Conservation (phyloP, 2,888 invertebrate genomes). For the Elysia crispata region DNA sequence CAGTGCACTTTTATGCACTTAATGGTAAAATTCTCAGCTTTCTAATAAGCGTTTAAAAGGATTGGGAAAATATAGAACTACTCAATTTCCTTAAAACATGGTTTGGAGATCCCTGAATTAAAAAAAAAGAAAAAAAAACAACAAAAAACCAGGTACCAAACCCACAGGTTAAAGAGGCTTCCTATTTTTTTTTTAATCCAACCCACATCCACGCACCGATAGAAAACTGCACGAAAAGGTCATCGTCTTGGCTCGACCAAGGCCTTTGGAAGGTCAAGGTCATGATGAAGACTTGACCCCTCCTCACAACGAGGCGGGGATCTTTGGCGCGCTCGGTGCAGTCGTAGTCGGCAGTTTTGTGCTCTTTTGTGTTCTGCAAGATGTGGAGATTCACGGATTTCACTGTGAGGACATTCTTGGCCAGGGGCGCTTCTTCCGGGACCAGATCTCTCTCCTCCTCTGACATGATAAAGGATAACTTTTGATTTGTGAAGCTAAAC, state of each 20-base stretch:
- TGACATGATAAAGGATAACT: too few species aligned
- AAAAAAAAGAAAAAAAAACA: too few species aligned
- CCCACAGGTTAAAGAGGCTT: too few species aligned
- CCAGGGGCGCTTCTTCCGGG: background rate
- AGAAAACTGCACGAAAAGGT: slow-evolving; percentile 57
- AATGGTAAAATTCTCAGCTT: too few species aligned
- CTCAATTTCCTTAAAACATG: too few species aligned
- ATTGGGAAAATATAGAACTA: too few species aligned
- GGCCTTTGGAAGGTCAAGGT: slow-evolving; percentile 59
- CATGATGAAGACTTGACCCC: slow-evolving; percentile 64
- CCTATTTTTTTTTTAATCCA: background rate
- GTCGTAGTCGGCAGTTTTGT: slow-evolving; percentile 59
- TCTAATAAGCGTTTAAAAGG: too few species aligned
- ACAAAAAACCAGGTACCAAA: too few species aligned
- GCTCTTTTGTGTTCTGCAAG: slow-evolving; percentile 83
- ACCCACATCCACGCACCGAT: slow-evolving; percentile 54
- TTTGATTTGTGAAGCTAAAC: too few species aligned
- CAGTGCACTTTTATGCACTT: too few species aligned
- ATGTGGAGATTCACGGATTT: slow-evolving; percentile 84
- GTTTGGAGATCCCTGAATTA: too few species aligned
- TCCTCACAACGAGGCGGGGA: slow-evolving; percentile 79
- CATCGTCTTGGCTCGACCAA: slow-evolving; percentile 56
- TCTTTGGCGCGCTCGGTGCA: slow-evolving; percentile 34
- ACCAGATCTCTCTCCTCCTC: background rate
- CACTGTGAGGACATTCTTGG: slow-evolving; percentile 52